Percentiles rank a stretch among this genome's conserved stretches.
Evolutionary conservation across 2,797 vertebrate species (phyloP).

Genomic region (Spheniscus humboldti): DNA sequence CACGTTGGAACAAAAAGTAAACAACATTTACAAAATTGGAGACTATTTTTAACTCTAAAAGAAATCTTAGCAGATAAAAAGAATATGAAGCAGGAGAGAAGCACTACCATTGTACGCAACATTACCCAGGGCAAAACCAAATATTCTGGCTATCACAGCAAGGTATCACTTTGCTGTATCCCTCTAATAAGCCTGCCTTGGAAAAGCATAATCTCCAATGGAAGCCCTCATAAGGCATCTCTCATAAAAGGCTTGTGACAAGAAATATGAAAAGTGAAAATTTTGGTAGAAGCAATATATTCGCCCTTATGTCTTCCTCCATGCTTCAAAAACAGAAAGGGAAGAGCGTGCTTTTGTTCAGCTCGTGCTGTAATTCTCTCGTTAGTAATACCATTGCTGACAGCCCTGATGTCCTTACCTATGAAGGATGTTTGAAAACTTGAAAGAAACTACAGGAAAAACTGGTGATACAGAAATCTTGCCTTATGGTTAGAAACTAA

Average conservation of each 20-base stretch:
- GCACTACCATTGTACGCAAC: neutral
- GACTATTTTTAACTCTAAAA: neutral
- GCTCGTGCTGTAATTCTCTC: neutral
- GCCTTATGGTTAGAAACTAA: neutral
- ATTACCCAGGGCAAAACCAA: neutral
- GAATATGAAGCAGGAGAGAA: neutral
- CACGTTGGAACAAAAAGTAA: neutral
- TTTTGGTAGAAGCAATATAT: neutral
- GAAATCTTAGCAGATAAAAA: neutral
- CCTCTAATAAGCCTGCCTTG: neutral
- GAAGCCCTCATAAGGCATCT: neutral
- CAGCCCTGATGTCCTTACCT: neutral
- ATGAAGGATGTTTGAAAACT: slow-evolving; percentile 2
- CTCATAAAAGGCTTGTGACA: neutral
- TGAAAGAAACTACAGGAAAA: slow-evolving; percentile 31
- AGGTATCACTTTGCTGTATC: neutral
- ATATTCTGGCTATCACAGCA: neutral
- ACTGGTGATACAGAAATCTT: slow-evolving; percentile 16
- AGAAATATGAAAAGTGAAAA: neutral
- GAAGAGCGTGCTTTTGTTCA: neutral
- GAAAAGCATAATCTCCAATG: neutral
- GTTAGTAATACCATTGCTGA: neutral
- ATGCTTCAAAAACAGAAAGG: neutral
- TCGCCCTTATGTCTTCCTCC: neutral
- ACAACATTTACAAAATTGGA: neutral